phyloP scores from a whole-genome alignment of 2,888 invertebrate species.

The Stegophylla sp. region DNA sequence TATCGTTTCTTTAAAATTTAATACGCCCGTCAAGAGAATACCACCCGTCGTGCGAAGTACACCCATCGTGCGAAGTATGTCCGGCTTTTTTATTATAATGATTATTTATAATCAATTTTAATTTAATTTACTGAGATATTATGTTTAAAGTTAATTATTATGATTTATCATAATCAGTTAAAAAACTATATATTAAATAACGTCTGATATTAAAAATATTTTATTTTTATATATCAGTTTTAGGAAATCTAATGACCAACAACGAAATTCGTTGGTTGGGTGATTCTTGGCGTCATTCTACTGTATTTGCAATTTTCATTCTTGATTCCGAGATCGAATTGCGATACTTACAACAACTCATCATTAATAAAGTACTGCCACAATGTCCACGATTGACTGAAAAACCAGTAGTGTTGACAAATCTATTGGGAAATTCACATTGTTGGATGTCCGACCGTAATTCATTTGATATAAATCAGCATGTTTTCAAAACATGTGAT shows the following conservation, averaged over 20 bases:
- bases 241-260: conserved; percentile 57
- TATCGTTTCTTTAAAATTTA: too few relatives aligned
- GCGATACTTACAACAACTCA: conserved; percentile 65
- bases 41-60: too few relatives aligned
- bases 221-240: conserved; percentile 59
- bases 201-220: too few relatives aligned
- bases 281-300: conserved; percentile 64
- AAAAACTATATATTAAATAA: too few relatives aligned
- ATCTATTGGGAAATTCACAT: conserved; percentile 65
- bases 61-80: too few relatives aligned
- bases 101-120: too few relatives aligned
- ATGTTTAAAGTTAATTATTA: too few relatives aligned
- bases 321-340: conserved; percentile 66
- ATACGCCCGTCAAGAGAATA: too few relatives aligned
- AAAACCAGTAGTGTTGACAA: conserved; percentile 62
- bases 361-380: conserved; percentile 65
- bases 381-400: conserved; percentile 67
- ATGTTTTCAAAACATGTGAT: conserved; percentile 64
- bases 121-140: too few relatives aligned
- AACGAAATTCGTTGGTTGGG: conserved; percentile 65
- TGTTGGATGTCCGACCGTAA: conserved; percentile 67
- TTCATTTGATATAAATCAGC: conserved; percentile 67
- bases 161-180: too few relatives aligned
- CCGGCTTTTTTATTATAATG: too few relatives aligned
- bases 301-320: conserved; percentile 67